Base-by-base conservation (phyloP, 2,113 vertebrate genomes). In the Heteronetta atricapilla region DNA sequence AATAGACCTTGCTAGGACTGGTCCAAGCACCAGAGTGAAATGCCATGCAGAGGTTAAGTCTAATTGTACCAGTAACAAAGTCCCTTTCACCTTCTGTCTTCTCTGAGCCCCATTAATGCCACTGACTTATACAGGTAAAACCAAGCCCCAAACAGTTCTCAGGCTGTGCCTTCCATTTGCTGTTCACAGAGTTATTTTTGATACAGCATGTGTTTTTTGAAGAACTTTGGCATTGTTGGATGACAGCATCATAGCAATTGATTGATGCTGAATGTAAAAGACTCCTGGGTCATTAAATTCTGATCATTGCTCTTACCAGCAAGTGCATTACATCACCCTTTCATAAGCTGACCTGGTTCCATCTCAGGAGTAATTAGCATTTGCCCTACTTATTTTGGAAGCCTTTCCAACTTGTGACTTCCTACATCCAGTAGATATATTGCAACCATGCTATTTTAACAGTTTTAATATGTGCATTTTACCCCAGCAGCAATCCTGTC, bases 281-380 rank as follows among this genome's bases (percentile, higher is more conserved):
- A n/a, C 29, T 50, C 79, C 50, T n/a, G 36, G 67, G 59, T 55
- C 59, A 63, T 86, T 96, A 73, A 85, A 88, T 85, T 58, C 50
- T 62, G 82, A 68, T 67, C 4, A 0, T 68, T 95, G 73, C n/a
- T 85, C 8, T 86, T 40, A 76, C 33, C 75, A 91, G 72, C 75
- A 88, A 88, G 6, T 62, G 19, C 58, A 80, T 92, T 66, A 70
- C 88, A 73, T 86, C 86, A 83, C 66, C 40, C 59, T 86, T 82
- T 74, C 88, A 74, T 3, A 63, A 77, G 22, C 46, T 83, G 80
- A 90, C 74, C 59, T 19, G 10, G 31, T 80, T 86, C 46, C 63
- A 70, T 10, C 68, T 86, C 55, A 77, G 31, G 86, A 77, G 55
- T 70, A 66, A 69, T 10, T 81, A 83, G 10, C 36, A 70, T 67